A percentile compares a stretch with the other conserved stretches of the same genome.
These are phyloP conservation scores for Aricia artaxerxes DNA, from an alignment of 2,888 invertebrate species.

Conservation along the genomic window DNA sequence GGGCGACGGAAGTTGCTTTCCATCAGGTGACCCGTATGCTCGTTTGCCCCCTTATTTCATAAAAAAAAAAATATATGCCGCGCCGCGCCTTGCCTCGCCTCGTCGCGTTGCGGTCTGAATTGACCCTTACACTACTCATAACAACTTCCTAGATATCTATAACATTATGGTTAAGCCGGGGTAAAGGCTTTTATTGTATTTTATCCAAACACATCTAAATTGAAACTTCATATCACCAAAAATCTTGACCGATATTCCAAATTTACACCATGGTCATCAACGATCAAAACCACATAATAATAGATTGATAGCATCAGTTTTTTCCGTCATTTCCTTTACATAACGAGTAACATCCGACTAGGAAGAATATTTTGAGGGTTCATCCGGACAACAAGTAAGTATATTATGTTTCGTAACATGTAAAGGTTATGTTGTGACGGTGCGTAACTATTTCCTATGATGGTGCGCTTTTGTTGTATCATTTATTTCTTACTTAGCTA, in stretches of 20 bases:
- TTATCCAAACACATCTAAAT: background rate
- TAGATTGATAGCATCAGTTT: background rate
- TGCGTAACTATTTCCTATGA: background rate
- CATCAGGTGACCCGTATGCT: too few relatives aligned
- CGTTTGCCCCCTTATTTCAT: too few relatives aligned
- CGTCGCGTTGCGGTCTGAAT: too few relatives aligned
- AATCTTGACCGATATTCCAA: background rate
- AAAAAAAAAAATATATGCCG: too few relatives aligned
- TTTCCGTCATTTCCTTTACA: background rate
- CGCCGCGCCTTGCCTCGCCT: too few relatives aligned
- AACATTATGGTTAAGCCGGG: too few relatives aligned
- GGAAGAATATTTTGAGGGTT: slow-evolving; percentile 4
- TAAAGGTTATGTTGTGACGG: background rate
- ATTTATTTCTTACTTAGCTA: background rate
- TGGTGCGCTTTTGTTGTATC: background rate
- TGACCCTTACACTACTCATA: too few relatives aligned
- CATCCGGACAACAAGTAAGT: background rate
- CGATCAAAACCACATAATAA: background rate
- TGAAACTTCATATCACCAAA: background rate
- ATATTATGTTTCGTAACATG: slow-evolving; percentile 12
- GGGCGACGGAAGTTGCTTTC: too few relatives aligned
- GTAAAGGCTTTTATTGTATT: too few relatives aligned
- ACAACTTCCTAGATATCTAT: too few relatives aligned
- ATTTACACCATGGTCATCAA: background rate
- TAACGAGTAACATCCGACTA: slow-evolving; percentile 6